A percentile compares a stretch with the other conserved stretches of the same genome.
Evolutionary conservation across 2,888 invertebrate genomes (phyloP).

Genomic region (Tinea semifulvella): DNA sequence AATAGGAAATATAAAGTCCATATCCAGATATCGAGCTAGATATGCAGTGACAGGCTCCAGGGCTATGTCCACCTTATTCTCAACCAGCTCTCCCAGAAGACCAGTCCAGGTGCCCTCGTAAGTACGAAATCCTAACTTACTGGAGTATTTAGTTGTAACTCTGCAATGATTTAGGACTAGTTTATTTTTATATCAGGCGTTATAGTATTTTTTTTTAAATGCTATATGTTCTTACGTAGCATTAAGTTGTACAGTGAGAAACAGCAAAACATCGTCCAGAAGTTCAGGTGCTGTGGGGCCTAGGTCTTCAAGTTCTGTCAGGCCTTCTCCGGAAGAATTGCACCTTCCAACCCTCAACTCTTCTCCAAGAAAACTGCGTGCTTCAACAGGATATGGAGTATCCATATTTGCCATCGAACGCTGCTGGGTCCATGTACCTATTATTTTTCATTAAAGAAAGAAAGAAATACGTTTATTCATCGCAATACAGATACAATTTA

Average conservation of each 20-base stretch:
- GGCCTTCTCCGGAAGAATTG: slow-evolving; percentile 44
- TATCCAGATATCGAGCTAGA: slow-evolving; percentile 55
- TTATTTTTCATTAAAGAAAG: too few relatives aligned
- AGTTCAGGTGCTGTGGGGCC: slow-evolving; percentile 53
- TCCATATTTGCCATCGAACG: slow-evolving; percentile 41
- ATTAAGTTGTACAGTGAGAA: slow-evolving; percentile 43
- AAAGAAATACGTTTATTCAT: too few relatives aligned
- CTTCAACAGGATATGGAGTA: slow-evolving; percentile 44
- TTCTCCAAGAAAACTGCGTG: slow-evolving; percentile 47
- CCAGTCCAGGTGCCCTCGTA: slow-evolving; percentile 70
- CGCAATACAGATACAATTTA: too few relatives aligned
- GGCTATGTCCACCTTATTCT: slow-evolving; percentile 65
- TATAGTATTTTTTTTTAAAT: too few relatives aligned
- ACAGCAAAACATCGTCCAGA: slow-evolving; percentile 55
- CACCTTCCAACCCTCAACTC: slow-evolving; percentile 54
- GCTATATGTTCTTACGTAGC: slow-evolving; percentile 47
- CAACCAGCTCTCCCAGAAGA: slow-evolving; percentile 65
- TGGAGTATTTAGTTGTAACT: slow-evolving; percentile 36
- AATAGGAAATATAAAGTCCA: slow-evolving; percentile 71
- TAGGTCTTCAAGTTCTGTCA: slow-evolving; percentile 43
- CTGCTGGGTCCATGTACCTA: slow-evolving; percentile 41
- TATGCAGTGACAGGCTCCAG: slow-evolving; percentile 67
- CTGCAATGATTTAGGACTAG: slow-evolving; percentile 22
- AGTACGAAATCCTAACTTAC: slow-evolving; percentile 49
- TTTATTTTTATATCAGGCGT: too few relatives aligned